Evolutionary conservation across 2,113 vertebrate species (phyloP).

Genomic region (Coturnix japonica): DNA sequence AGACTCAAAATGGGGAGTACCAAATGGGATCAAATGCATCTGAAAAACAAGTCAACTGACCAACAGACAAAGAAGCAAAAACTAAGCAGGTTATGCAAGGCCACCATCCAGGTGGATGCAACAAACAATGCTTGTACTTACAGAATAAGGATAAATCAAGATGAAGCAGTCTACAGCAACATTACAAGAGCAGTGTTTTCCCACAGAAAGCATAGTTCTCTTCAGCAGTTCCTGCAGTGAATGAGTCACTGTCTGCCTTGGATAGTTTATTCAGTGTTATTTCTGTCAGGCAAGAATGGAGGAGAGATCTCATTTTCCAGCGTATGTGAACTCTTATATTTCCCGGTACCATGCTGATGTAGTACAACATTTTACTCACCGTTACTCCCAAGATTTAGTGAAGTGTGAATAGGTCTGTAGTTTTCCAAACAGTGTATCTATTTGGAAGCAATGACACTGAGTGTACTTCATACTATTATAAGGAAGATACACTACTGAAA

Average conservation of each 20-base stretch:
- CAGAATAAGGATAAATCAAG: constrained; percentile 19
- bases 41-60: constrained; percentile 35
- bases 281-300: constrained; percentile 31
- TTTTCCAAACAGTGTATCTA: neutral
- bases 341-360: neutral
- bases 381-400: neutral
- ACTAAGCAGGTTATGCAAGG: constrained; percentile 33
- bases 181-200: constrained; percentile 44
- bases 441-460: neutral
- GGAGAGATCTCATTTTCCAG: neutral
- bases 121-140: neutral
- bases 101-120: constrained; percentile 36
- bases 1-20: neutral
- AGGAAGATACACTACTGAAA: neutral
- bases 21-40: neutral
- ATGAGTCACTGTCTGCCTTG: constrained; percentile 63
- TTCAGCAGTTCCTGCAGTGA: constrained; percentile 54
- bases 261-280: constrained; percentile 37
- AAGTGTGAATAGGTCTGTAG: neutral
- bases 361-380: neutral
- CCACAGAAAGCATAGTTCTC: constrained; percentile 47
- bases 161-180: constrained; percentile 9
- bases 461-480: neutral
- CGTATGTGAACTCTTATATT: neutral
- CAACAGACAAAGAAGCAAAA: constrained; percentile 36